Evolutionary conservation across 2,797 vertebrate species (phyloP).

Genomic region (Pangasius macronema): DNA sequence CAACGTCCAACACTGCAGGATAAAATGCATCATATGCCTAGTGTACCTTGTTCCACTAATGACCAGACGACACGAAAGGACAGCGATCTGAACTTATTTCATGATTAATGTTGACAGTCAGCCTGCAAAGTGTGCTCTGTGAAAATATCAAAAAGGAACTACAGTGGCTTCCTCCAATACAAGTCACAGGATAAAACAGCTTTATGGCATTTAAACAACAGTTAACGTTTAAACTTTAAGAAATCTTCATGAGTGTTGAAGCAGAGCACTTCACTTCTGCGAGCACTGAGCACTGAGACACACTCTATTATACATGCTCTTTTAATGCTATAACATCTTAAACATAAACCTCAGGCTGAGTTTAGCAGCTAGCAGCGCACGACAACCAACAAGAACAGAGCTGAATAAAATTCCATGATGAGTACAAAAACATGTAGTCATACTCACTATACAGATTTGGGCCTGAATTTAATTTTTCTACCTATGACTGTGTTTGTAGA

Average conservation of each 20-base stretch:
- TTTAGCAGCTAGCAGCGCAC: background rate
- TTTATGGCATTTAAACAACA: background rate
- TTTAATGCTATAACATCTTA: too few species aligned
- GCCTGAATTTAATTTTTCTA: background rate
- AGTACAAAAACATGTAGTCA: background rate
- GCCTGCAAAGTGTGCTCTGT: background rate
- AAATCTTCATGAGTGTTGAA: background rate
- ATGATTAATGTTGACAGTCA: background rate
- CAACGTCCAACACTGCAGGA: background rate
- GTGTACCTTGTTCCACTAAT: background rate
- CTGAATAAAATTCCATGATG: background rate
- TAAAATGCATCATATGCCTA: background rate
- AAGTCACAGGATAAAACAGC: background rate
- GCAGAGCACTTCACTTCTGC: background rate
- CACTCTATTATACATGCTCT: background rate
- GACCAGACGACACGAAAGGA: background rate
- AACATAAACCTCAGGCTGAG: background rate
- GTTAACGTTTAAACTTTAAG: background rate
- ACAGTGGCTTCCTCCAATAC: background rate
- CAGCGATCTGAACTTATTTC: background rate
- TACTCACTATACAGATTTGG: background rate
- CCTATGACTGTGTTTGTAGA: background rate
- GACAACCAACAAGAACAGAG: background rate
- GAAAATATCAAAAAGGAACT: background rate
- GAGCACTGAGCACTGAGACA: background rate